Percentiles rank a stretch among this genome's conserved stretches.
Evolutionary conservation across 35 echinoderm and acorn worm species (phyloP).

Genomic region (Hemicentrotus pulcherrimus): DNA sequence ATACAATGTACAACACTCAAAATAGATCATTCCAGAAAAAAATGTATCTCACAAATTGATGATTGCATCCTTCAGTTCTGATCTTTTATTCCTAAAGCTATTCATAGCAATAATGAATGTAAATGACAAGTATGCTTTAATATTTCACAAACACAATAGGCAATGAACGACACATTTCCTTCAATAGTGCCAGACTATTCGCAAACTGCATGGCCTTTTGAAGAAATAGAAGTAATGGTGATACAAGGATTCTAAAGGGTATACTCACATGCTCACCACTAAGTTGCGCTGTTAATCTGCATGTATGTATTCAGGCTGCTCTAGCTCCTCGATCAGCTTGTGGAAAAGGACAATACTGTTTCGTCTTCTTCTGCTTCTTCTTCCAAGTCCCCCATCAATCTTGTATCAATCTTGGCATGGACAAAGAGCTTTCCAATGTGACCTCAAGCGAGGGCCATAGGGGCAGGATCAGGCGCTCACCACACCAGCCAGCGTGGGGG

Average conservation of each 20-base stretch:
- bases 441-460: neutral
- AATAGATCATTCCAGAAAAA: too few species aligned
- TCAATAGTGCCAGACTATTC: too few species aligned
- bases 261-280: neutral
- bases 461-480: neutral
- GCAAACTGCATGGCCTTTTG: neutral
- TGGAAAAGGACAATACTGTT: neutral
- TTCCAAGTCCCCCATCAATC: neutral
- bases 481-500: neutral
- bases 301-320: neutral
- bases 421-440: neutral
- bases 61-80: too few species aligned
- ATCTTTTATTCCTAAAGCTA: too few species aligned
- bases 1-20: too few species aligned
- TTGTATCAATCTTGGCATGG: neutral
- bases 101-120: too few species aligned
- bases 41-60: too few species aligned
- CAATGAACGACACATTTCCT: too few species aligned
- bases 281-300: neutral
- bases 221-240: neutral
- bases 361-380: neutral
- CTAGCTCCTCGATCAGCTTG: neutral
- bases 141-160: too few species aligned
- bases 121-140: too few species aligned
- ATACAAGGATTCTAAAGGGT: neutral